These are phyloP conservation scores for Resseliella maxima DNA, from an alignment of 2,888 invertebrate species.

Conservation along the genomic window DNA sequence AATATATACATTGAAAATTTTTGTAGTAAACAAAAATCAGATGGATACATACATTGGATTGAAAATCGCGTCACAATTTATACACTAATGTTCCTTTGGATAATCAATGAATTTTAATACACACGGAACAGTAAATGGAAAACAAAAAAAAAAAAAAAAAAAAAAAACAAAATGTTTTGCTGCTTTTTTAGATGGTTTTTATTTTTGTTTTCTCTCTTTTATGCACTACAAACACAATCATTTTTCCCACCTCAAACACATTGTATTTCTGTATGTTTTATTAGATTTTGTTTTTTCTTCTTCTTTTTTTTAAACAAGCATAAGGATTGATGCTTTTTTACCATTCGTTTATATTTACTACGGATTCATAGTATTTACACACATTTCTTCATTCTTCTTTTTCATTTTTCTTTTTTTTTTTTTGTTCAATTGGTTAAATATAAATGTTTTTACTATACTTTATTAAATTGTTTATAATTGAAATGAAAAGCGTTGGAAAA, in stretches of 20 bases:
- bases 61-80: constrained; percentile 39
- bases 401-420: not conserved
- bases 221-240: constrained; percentile 9
- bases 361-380: constrained; percentile 5
- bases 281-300: not conserved
- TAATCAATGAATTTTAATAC: constrained; percentile 47
- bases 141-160: too few relatives aligned
- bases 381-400: not conserved
- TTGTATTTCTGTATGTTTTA: not conserved
- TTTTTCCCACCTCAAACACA: not conserved
- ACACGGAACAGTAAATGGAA: too few relatives aligned
- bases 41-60: not conserved
- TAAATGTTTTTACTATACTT: constrained; percentile 37
- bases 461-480: not conserved
- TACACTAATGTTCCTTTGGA: not conserved
- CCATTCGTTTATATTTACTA: constrained; percentile 53
- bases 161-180: not conserved
- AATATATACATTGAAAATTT: constrained; percentile 1
- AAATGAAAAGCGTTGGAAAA: not conserved
- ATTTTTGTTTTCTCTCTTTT: not conserved
- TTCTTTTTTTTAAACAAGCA: constrained; percentile 32
- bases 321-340: not conserved
- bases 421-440: too few relatives aligned
- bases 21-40: constrained; percentile 55
- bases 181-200: constrained; percentile 1